Base-by-base conservation (phyloP, 2,888 invertebrate genomes). In the Ectropis crepuscularia region DNA sequence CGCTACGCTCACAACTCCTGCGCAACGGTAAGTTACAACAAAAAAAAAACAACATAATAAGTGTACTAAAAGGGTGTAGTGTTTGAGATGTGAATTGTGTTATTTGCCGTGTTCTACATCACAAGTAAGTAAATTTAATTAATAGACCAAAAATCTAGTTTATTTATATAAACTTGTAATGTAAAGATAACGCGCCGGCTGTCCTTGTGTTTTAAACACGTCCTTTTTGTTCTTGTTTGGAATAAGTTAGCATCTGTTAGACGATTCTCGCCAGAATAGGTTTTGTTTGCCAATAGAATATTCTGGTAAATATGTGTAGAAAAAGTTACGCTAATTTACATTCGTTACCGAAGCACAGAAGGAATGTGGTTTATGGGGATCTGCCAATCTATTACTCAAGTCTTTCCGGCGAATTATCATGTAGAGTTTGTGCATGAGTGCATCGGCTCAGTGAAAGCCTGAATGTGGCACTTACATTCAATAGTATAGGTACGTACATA, bases 1-100 rank as follows among this genome's bases (percentile, higher is more conserved):
- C 91, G 74, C 80, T 88, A 70, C 87, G 89, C 74, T 81, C 89
- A 67, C 85, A 83, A 85, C 90, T 91, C 85, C 86, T 91, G 85
- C 89, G 91, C 87, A 86, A 80, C 78, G 86, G 92, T 92, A 80
- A 82, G 78, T 74, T 66, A 65, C 47, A 16, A 16, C 7, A 47
- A 58, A 57, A 42, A 55, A 48, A 58, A 41, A 28, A 53, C 16
- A 11, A 45, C 50, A 61, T 53, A n/a, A 41, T 16, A 43, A 45
- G 38, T 54, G 53, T 16, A 9, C 11, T 47, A 5, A 37, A 46
- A 36, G 16, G 6, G 41, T 6, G 6, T 10, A 37, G 16, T 49
- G 49, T 55, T 57, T 46, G 49, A 28, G 11, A 47, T 16, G 43
- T 28, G 11, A 38, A 47, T 6, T 0, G 41, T 47, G 43, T 38